Evolutionary conservation across 2,888 invertebrate species (phyloP), one percentile per base, ranked within the genome.

Genomic region (Dorcus hopei): DNA sequence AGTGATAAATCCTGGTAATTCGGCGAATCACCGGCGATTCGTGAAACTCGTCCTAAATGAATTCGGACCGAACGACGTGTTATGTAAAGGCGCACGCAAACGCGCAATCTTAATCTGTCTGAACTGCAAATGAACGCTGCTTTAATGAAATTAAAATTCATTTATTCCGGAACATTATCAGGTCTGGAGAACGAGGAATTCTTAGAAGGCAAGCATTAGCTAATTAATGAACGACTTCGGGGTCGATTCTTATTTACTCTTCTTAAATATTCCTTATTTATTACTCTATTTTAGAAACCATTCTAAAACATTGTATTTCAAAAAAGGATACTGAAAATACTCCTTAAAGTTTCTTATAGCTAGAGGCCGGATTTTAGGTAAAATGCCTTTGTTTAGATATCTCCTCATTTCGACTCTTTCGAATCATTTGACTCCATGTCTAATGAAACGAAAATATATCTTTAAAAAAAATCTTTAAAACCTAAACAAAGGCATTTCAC

Each of bases 91-190:
- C 67, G 68, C 76, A 76, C 76, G 76, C 76, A 69, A 76, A 73
- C 71, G 65, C 63, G 74, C 74, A 75, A 76, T 75, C 76, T 75
- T 73, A 73, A 74, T 74, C 72, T 70, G 73, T 74, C 73, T 68
- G 72, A 68, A 61, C 71, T 61, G 72, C 70, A 71, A 74, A 74
- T 72, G 71, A 72, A 71, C 68, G 68, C 72, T 72, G 72, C 75
- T 75, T 76, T 77, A 77, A 77, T 76, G 76, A 78, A 77, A 78
- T 77, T 78, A 77, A 77, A 77, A 78, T 77, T 77, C 77, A 77
- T 78, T 77, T 77, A 77, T 77, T 76, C 77, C 72, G 70, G 74
- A 70, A 74, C 74, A 72, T 73, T 76, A 75, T 75, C 74, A 68
- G 19, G 74, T 70, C 72, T 66, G 67, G 63, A 62, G 70, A 63